Percentiles rank a stretch among this genome's conserved stretches.
These are phyloP conservation scores for Ashinkailepas kermadecensis DNA, from an alignment of 2,888 invertebrate species.

Conservation along the genomic window DNA sequence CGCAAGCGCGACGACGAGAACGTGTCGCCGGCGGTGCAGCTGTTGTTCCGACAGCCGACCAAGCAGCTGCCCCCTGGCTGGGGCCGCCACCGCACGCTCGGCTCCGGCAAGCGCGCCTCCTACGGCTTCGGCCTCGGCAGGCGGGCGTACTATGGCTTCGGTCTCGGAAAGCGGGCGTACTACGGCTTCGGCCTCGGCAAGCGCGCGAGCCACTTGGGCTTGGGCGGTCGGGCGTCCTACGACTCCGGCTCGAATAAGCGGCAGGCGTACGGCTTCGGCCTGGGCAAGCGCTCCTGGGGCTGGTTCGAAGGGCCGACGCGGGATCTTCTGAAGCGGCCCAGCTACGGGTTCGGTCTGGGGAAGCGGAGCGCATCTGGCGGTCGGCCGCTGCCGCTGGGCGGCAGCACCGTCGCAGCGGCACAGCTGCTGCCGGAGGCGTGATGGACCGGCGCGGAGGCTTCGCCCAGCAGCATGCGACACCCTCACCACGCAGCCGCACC, in stretches of 20 bases:
- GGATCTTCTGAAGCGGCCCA: conserved; percentile 1
- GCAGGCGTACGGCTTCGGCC: neutral
- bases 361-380: neutral
- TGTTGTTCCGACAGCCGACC: no score
- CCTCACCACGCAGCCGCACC: no score
- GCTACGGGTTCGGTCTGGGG: conserved; percentile 5
- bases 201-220: neutral
- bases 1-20: no score
- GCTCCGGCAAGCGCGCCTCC: neutral
- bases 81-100: neutral
- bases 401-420: no score
- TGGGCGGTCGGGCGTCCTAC: neutral
- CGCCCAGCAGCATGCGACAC: no score
- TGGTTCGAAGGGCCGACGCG: neutral
- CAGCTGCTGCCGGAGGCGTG: no score
- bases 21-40: no score
- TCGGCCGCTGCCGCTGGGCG: no score
- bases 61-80: no score
- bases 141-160: neutral
- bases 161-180: neutral
- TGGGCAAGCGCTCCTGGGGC: conserved; percentile 4
- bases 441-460: no score
- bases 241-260: neutral
- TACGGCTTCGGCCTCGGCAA: conserved; percentile 8
- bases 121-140: neutral